phyloP scores from a whole-genome alignment of 2,113 vertebrate genomes.

The Helogale parvula region DNA sequence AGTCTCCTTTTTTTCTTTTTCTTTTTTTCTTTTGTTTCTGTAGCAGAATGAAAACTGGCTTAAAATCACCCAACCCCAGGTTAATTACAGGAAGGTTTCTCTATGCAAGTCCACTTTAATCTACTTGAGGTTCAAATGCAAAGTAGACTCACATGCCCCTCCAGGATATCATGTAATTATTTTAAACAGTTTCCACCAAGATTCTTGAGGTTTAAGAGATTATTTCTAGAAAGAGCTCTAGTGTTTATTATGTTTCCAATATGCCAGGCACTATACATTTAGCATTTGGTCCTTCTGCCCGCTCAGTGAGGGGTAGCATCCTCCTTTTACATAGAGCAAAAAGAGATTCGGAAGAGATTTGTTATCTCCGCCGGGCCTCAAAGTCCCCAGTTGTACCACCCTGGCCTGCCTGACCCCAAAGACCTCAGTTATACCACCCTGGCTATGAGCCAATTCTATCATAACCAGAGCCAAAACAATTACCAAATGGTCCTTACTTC shows the following conservation, averaged over 20 bases:
- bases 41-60: conserved; percentile 52
- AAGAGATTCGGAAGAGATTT: conserved; percentile 5
- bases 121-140: conserved; percentile 49
- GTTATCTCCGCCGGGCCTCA: not conserved
- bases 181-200: conserved; percentile 50
- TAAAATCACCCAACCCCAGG: conserved; percentile 54
- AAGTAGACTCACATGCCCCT: conserved; percentile 20
- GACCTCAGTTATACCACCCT: not conserved
- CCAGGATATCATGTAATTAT: conserved; percentile 51
- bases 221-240: conserved; percentile 34
- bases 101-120: conserved; percentile 42
- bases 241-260: not conserved
- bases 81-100: conserved; percentile 54
- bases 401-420: not conserved
- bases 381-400: not conserved
- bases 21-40: conserved; percentile 37
- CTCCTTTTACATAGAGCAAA: not conserved
- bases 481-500: not conserved
- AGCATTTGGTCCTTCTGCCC: not conserved
- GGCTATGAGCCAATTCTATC: conserved; percentile 4
- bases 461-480: conserved; percentile 45
- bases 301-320: not conserved
- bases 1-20: conserved; percentile 37
- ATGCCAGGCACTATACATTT: not conserved
- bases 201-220: conserved; percentile 29